Base-by-base conservation (phyloP, 2,113 vertebrate species). In the Rhynchopsitta pachyrhyncha region DNA sequence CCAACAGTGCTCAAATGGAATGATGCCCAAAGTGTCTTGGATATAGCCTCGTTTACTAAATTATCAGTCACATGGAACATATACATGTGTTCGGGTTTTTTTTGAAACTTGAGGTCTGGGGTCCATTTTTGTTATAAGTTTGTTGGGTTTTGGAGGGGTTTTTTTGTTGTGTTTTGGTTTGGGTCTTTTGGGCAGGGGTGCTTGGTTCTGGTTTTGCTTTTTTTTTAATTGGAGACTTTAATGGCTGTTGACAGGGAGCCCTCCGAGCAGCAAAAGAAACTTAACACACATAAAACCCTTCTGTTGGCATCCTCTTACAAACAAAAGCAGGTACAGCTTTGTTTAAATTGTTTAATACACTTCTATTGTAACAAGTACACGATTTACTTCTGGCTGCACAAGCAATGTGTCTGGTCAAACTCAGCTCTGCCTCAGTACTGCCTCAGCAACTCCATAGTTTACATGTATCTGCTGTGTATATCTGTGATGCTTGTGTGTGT, bases 321-420 rank as follows among this genome's bases (percentile, higher is more conserved):
- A 74, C 82, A 82, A 87, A 68, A 94, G 60, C 76, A 82, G 70
- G 57, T 93, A 46, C 46, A 82, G 46, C 79, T 97, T 93, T 64
- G 53, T 64, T 93, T 88, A 85, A 93, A 68, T 24, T 66, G 15
- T 31, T 69, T 93, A 42, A 79, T 90, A 88, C 12, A 2, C 80
- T 85, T 57, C 70, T 76, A 47, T 90, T 62, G 39, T 75, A 27
- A 35, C 4, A 41, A 33, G 71, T 17, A 84, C 62, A 41, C 47
- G 1, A 71, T 91, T 90, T 70, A 33, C 41, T 71, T 63, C 69
- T 23, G 77, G 25, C 49, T 88, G 46, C 62, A 60, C 14, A n/a
- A 92, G 80, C 68, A 73, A 3, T 2, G 3, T 23, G 17, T 46
- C 25, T n/a, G 27, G 13, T 27, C 69, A 82, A n/a, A 52, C 28